Evolutionary conservation across 1,140 invertebrate genomes (phyloP).

Genomic region (Leptestheria dahalacensis): DNA sequence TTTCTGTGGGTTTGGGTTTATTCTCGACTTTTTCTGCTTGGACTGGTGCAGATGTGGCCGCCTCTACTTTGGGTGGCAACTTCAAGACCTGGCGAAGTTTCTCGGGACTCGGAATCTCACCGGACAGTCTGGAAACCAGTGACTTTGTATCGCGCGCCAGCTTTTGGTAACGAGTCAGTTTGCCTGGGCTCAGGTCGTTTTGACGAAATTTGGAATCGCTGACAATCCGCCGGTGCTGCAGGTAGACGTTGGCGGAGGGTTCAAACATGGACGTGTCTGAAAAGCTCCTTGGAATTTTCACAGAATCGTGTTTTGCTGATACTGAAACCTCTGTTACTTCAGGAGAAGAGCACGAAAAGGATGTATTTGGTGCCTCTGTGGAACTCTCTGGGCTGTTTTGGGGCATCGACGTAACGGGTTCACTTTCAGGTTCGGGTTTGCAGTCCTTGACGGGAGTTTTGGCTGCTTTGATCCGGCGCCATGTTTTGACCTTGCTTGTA

Average conservation of each 20-base stretch:
- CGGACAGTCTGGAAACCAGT: constrained; percentile 9
- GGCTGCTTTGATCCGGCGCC: neutral
- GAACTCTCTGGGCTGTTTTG: neutral
- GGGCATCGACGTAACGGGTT: neutral
- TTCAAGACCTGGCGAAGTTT: constrained; percentile 8
- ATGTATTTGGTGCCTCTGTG: neutral
- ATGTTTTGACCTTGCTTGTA: neutral
- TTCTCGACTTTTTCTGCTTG: constrained; percentile 3
- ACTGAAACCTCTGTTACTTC: neutral
- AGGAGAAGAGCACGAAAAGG: neutral
- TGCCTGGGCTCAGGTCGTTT: neutral
- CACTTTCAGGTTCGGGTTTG: neutral
- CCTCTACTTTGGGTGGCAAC: neutral
- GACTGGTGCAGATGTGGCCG: neutral
- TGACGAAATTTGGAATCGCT: constrained; percentile 8
- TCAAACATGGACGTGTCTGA: neutral
- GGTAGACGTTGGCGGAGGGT: neutral
- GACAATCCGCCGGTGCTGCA: neutral
- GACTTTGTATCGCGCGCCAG: constrained; percentile 11
- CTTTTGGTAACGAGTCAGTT: constrained; percentile 4
- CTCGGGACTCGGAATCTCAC: constrained; percentile 11
- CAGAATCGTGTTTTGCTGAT: neutral
- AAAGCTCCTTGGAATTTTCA: neutral
- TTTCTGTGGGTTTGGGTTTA: neutral
- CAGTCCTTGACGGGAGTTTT: neutral